Base-by-base conservation (phyloP, 1,140 invertebrate species). In the Pentalonia nigronervosa region DNA sequence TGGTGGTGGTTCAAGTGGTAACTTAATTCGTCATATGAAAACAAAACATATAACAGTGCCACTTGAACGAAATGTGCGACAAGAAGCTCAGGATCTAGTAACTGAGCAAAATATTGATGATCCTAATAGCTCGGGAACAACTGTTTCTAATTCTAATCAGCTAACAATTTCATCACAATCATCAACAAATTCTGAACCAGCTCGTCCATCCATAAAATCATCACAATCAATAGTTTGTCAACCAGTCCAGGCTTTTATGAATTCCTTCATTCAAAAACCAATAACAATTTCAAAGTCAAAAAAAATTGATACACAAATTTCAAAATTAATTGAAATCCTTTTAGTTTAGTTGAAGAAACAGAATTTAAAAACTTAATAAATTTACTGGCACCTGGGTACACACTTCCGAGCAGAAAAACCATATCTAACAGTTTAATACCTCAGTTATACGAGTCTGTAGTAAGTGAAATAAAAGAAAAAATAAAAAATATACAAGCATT, bases 1-100 rank as follows among this genome's bases (percentile, higher is more conserved):
- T 84, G 83, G 83, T 84, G 83, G 83, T 84, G 83, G 41, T 45
- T 84, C 83, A 45, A 84, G 41, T 84, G 34, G 83, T 21, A 84
- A 84, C 30, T 84, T 84, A 36, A 45, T 36, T 41, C 36, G 83
- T 3, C 81, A 83, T 4, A 45, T 84, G 2, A 41, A 36, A 41
- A 84, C 81, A 23, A 84, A 84, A 41, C 81, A 84, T 41, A 36
- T 41, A 84, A 45, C 36, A 84, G 81, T 84, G 14, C 36, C 81
- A 84, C 81, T 84, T 41, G 81, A 84, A 0, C 76, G 17, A 34
- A 2, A 11, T 2, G 7, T 81, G 34, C n/a, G n/a, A 34, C 20
- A 34, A 36, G 2, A 81, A 2, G n/a, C 17, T n/a, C n/a, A n/a
- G n/a, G 7, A 81, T 6, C 6, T 36, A n/a, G n/a, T 36, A 0